Evolutionary conservation across 2,113 vertebrate species (phyloP).

Genomic region (Salvator merianae): DNA sequence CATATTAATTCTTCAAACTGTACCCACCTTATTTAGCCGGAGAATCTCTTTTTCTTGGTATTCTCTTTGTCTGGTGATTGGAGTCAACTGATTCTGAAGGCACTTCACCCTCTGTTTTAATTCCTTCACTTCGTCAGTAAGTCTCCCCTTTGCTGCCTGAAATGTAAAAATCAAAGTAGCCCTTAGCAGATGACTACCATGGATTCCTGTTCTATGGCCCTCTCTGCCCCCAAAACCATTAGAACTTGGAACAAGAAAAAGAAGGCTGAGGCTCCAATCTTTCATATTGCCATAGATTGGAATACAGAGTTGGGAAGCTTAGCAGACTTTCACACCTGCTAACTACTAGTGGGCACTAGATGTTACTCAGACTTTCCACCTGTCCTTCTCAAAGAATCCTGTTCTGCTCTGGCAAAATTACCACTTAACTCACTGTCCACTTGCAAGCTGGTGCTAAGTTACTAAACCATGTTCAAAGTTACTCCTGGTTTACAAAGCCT

Average conservation of each 20-base stretch:
- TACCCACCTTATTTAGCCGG: conserved; percentile 88
- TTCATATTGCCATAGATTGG: background rate
- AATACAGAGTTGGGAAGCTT: background rate
- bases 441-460: background rate
- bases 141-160: conserved; percentile 90
- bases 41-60: conserved; percentile 98
- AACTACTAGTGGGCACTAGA: no score
- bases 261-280: background rate
- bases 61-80: conserved; percentile 89
- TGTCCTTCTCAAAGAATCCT: background rate
- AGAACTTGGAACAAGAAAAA: background rate
- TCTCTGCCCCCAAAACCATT: background rate
- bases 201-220: fast-evolving
- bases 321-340: background rate
- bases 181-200: background rate
- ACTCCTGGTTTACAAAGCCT: no score
- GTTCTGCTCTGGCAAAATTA: background rate
- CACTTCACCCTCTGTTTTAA: conserved; percentile 90
- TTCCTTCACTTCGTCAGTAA: conserved; percentile 87
- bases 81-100: conserved; percentile 91
- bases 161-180: conserved; percentile 3
- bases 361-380: background rate
- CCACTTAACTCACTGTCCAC: background rate
- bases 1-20: background rate
- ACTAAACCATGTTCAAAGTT: background rate